Conservation (phyloP, 2,113 vertebrate species). For the Crotalus tigris region DNA sequence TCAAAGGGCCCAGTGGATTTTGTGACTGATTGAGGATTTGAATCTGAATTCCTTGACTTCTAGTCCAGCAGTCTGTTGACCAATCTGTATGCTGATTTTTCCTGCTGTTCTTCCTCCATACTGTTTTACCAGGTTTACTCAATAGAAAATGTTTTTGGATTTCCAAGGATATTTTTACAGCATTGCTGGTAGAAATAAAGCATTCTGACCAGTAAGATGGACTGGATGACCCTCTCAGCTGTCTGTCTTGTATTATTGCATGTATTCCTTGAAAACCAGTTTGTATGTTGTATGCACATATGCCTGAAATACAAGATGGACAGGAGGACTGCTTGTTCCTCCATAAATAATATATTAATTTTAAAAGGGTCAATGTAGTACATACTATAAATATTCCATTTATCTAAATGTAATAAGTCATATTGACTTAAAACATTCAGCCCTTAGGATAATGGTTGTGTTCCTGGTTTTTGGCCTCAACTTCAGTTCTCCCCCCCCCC, state of each 20-base stretch:
- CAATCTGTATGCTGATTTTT: neutral
- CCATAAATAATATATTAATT: neutral
- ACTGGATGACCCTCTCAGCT: neutral
- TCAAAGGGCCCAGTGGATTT: neutral
- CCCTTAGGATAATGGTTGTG: neutral
- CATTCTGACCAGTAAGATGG: neutral
- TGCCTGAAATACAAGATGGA: neutral
- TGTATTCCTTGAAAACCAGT: neutral
- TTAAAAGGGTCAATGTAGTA: neutral
- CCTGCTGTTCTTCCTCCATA: neutral
- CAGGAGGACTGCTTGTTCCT: neutral
- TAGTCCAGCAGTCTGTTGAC: neutral
- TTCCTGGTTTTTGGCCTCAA: neutral
- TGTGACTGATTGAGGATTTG: neutral
- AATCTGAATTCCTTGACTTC: neutral
- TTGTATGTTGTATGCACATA: neutral
- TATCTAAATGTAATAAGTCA: neutral
- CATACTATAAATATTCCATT: neutral
- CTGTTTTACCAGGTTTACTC: neutral
- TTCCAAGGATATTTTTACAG: neutral
- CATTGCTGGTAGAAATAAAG: neutral
- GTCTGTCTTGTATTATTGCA: neutral
- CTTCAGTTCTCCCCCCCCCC: neutral
- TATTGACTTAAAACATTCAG: neutral
- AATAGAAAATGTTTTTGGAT: neutral